Evolutionary conservation across 1,140 invertebrate species (phyloP), one percentile per base, ranked within the genome.

Genomic region (Temnothorax longispinosus): DNA sequence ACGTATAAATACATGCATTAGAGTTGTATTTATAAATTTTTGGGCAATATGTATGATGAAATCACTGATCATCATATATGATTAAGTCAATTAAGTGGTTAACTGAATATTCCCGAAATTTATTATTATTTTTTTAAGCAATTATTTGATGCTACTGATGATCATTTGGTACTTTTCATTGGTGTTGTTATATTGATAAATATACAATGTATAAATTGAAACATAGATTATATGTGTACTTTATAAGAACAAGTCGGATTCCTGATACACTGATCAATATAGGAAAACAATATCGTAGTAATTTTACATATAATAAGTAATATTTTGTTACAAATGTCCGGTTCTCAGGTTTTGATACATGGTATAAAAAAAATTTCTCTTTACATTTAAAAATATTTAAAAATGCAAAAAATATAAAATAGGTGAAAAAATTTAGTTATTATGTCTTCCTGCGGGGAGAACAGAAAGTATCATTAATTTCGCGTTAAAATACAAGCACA

Each of bases 291-390:
- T 15, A 47, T n/a, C n/a, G 11, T 69, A 38, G 1, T 60, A 1
- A 4, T 60, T 27, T 7, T 35, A 62, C 10, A 44, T 44, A 21
- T 47, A 27, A 60, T 15, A 50, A 71, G 13, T 71, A 32, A 71
- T 35, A 50, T 52, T 72, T 72, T 2, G 15, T 72, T 72, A 35
- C 8, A 32, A 50, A 72, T 74, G 0, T 54, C 4, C 3, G 3
- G 8, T 50, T 27, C 27, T 32, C 15, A 54, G 71, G 41, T 74
- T 74, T 35, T 74, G 65, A 67, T 67, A n/a, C n/a, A 44, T 44
- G 10, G n/a, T 65, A 38, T 67, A 69, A 44, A 69, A 67, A 13
- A n/a, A 8, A 0, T 2, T 56, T 54, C 27, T n/a, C 3, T 3
- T 50, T 44, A 44, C 15, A 50, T 50, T 50, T 13, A 50, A 50